Conservation (phyloP, 2,797 vertebrate genomes). For the Halcyon chelicuti region DNA sequence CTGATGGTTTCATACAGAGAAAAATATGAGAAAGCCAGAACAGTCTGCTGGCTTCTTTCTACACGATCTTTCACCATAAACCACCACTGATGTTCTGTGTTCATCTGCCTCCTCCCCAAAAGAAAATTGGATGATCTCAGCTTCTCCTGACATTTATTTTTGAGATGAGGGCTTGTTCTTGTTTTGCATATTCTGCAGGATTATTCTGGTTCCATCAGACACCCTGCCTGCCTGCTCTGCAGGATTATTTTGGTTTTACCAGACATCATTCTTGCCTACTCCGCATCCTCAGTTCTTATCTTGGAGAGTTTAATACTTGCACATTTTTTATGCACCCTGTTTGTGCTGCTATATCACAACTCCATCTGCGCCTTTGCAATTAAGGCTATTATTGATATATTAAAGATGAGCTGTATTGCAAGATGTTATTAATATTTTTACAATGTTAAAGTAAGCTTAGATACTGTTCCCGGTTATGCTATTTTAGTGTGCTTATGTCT, state of each 20-base stretch:
- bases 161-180: conserved; percentile 18
- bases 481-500: not conserved
- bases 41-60: not conserved
- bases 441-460: not conserved
- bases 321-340: not conserved
- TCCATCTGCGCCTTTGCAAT: not conserved
- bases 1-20: not conserved
- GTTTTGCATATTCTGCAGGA: conserved; percentile 50
- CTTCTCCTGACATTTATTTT: conserved; percentile 40
- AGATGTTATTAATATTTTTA: not conserved
- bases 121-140: not conserved
- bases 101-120: not conserved
- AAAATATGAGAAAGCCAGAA: not conserved
- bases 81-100: not conserved
- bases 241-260: conserved; percentile 61
- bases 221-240: conserved; percentile 5
- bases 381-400: not conserved
- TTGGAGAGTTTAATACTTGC: not conserved
- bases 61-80: not conserved
- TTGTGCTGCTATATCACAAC: not conserved
- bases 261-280: conserved; percentile 9
- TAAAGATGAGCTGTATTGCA: not conserved
- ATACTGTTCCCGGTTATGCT: not conserved
- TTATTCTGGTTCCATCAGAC: conserved; percentile 39
- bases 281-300: not conserved